A percentile compares a stretch with the other conserved stretches of the same genome.
phyloP scores from a whole-genome alignment of 1,140 invertebrate species.

The Caenorhabditis tropicalis region DNA sequence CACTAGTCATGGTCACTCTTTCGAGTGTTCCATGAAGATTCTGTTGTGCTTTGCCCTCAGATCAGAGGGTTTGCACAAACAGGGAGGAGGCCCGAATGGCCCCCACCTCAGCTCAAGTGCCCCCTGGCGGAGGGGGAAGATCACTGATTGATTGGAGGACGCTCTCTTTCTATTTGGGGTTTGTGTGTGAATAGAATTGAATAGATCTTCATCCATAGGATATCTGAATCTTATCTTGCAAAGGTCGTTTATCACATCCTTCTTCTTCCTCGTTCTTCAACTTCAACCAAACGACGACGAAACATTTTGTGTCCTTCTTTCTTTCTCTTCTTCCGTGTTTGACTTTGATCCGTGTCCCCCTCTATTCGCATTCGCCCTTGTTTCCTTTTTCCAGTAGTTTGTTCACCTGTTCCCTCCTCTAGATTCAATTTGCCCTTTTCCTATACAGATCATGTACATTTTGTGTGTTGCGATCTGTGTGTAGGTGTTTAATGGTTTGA shows the following conservation, averaged over 20 bases:
- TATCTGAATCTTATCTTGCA: neutral
- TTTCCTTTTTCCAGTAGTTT: neutral
- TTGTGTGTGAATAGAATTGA: neutral
- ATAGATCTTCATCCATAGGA: slow-evolving; percentile 1
- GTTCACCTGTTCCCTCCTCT: slow-evolving; percentile 3
- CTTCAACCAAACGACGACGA: neutral
- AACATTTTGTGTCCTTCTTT: neutral
- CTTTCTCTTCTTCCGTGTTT: neutral
- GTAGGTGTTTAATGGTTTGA: no score
- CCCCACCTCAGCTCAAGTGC: neutral
- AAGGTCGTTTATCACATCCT: slow-evolving; percentile 11
- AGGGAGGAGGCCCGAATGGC: neutral
- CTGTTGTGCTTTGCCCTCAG: slow-evolving; percentile 15
- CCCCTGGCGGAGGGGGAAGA: neutral
- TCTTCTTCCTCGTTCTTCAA: slow-evolving; percentile 21
- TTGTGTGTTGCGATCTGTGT: neutral
- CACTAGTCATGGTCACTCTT: neutral
- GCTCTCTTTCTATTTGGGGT: neutral
- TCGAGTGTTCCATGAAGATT: slow-evolving; percentile 33
- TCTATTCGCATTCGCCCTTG: neutral
- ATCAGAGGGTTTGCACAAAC: slow-evolving; percentile 6
- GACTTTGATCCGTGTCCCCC: neutral
- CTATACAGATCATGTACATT: neutral
- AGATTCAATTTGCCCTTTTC: neutral
- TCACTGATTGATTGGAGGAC: slow-evolving; percentile 29